Conservation (phyloP, 1,140 invertebrate species). For the Drosophila mauritiana region DNA sequence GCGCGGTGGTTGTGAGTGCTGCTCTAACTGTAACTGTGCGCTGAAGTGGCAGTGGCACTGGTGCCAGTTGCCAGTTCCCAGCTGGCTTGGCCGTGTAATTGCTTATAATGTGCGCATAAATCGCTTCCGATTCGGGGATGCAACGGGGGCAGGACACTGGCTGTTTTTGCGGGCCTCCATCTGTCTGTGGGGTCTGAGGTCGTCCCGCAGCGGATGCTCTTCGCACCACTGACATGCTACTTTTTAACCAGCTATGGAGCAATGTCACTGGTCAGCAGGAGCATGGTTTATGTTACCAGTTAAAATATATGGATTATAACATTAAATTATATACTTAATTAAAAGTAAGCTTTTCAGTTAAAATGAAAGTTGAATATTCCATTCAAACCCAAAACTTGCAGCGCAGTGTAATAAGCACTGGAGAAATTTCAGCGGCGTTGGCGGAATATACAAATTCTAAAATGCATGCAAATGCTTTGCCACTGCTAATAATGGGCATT, state of each 20-base stretch:
- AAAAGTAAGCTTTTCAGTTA: no score
- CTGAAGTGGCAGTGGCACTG: slow-evolving; percentile 3
- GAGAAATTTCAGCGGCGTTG: slow-evolving; percentile 11
- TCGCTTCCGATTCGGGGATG: slow-evolving; percentile 25
- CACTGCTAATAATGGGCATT: slow-evolving; percentile 77
- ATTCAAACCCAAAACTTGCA: neutral
- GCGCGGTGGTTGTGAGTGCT: neutral
- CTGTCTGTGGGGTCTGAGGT: slow-evolving; percentile 22
- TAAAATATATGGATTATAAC: no score
- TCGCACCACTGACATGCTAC: slow-evolving; percentile 22
- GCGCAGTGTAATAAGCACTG: slow-evolving; percentile 32
- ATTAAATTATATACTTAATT: no score
- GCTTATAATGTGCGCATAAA: slow-evolving; percentile 75
- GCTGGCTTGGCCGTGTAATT: slow-evolving; percentile 55
- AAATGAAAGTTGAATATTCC: no score
- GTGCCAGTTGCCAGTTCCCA: slow-evolving; percentile 29
- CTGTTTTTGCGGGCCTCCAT: slow-evolving; percentile 9
- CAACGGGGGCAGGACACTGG: neutral
- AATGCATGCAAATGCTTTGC: slow-evolving; percentile 68
- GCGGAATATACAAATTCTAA: slow-evolving; percentile 66
- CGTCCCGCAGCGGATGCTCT: slow-evolving; percentile 22
- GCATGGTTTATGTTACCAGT: neutral
- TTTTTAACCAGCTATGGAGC: neutral
- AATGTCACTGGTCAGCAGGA: slow-evolving; percentile 29
- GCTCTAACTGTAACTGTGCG: neutral